Evolutionary conservation across 2,888 invertebrate genomes (phyloP).

Genomic region (Rhogogaster chlorosoma): DNA sequence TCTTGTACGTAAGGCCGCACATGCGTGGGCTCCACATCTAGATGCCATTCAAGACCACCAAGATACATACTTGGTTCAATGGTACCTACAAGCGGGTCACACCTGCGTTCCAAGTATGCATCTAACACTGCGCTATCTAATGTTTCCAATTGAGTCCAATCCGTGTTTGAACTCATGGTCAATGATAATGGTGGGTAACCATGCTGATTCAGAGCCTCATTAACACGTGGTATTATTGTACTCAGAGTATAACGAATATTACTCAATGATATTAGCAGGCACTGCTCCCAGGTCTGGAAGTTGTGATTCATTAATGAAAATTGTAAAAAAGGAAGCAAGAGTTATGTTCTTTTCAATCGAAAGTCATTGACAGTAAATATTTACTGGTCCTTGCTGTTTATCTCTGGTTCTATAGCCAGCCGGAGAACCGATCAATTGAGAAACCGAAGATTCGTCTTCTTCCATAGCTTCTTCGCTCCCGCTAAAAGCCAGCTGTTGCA

Average conservation of each 20-base stretch:
- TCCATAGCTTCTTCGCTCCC: constrained; percentile 83
- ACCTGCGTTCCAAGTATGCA: constrained; percentile 92
- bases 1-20: constrained; percentile 94
- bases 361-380: constrained; percentile 51
- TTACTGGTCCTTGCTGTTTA: constrained; percentile 72
- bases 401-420: constrained; percentile 75
- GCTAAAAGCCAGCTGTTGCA: constrained; percentile 86
- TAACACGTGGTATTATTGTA: constrained; percentile 85
- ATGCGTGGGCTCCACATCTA: constrained; percentile 87
- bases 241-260: constrained; percentile 93
- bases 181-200: constrained; percentile 84
- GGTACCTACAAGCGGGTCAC: constrained; percentile 96
- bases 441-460: constrained; percentile 80
- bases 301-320: constrained; percentile 3
- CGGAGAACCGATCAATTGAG: constrained; percentile 84
- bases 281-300: constrained; percentile 86
- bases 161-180: constrained; percentile 75
- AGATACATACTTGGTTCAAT: constrained; percentile 98
- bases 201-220: constrained; percentile 83
- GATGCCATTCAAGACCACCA: constrained; percentile 92
- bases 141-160: constrained; percentile 82
- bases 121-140: constrained; percentile 86
- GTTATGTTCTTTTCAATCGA: background rate
- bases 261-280: constrained; percentile 91
- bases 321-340: constrained; percentile 12